Evolutionary conservation across 2,113 vertebrate genomes (phyloP).

Genomic region (Polypterus senegalus): DNA sequence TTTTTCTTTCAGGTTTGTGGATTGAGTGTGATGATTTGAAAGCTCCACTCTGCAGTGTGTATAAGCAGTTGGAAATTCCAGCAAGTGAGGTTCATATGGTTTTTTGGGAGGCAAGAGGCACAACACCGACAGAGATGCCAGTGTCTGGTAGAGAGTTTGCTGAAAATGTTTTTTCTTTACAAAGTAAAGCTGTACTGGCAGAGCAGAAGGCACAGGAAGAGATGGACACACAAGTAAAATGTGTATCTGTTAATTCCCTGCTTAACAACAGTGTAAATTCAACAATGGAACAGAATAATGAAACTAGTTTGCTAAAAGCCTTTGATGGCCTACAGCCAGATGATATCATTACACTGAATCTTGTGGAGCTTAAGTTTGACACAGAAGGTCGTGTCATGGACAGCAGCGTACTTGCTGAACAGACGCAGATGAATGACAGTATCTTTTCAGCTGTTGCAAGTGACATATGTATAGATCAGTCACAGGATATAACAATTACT

Average conservation of each 20-base stretch:
- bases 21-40: conserved; percentile 81
- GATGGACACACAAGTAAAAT: too few relatives aligned
- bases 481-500: not conserved
- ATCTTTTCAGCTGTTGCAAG: not conserved
- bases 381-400: conserved; percentile 18
- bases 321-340: conserved; percentile 41
- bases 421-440: not conserved
- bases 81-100: conserved; percentile 68
- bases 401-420: not conserved
- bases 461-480: not conserved
- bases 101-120: conserved; percentile 65
- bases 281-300: not conserved
- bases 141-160: conserved; percentile 1
- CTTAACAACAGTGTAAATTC: too few relatives aligned
- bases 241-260: too few relatives aligned
- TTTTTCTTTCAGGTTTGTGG: conserved; percentile 63
- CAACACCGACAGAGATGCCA: not conserved
- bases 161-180: not conserved
- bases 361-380: conserved; percentile 44
- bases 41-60: conserved; percentile 43
- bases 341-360: conserved; percentile 52
- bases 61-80: conserved; percentile 45
- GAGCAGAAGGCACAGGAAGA: too few relatives aligned
- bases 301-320: conserved; percentile 27
- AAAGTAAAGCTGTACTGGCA: too few relatives aligned